Conservation (phyloP, 1,140 invertebrate species). For the Pinna nobilis region DNA sequence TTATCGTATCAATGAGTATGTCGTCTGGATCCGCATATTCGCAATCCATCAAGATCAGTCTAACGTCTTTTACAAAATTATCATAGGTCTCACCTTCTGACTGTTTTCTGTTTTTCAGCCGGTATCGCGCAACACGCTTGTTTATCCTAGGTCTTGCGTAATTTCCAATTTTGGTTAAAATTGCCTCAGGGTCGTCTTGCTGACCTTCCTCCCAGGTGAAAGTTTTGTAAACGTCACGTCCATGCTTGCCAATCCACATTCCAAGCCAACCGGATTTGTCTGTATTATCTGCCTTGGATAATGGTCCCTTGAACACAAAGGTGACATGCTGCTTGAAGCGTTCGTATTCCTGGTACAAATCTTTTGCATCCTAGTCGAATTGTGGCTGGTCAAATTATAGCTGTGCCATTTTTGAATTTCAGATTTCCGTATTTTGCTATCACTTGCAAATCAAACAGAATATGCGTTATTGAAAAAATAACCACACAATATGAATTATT, state of each 20-base stretch:
- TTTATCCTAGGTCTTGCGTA: constrained; percentile 35
- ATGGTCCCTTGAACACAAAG: constrained; percentile 32
- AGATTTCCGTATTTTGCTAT: no score
- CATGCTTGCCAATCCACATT: constrained; percentile 39
- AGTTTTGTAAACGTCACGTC: constrained; percentile 42
- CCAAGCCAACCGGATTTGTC: constrained; percentile 29
- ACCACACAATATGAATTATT: no score
- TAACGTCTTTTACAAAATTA: constrained; percentile 33
- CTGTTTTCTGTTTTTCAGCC: constrained; percentile 16
- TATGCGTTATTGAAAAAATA: constrained; percentile 6
- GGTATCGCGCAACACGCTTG: constrained; percentile 23
- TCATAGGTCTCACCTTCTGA: constrained; percentile 18
- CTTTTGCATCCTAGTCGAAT: no score
- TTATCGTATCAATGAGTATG: constrained; percentile 29
- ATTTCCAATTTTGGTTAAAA: constrained; percentile 27
- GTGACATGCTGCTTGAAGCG: constrained; percentile 33
- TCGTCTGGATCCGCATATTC: constrained; percentile 28
- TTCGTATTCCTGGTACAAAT: no score
- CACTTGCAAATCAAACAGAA: no score
- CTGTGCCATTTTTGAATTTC: no score
- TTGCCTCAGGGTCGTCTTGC: constrained; percentile 28
- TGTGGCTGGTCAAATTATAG: no score
- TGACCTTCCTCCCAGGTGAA: constrained; percentile 25
- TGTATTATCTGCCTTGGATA: constrained; percentile 15
- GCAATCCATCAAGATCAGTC: constrained; percentile 22